Evolutionary conservation across 2,113 vertebrate species (phyloP).

Genomic region (Astatotilapia flaviijosephi): DNA sequence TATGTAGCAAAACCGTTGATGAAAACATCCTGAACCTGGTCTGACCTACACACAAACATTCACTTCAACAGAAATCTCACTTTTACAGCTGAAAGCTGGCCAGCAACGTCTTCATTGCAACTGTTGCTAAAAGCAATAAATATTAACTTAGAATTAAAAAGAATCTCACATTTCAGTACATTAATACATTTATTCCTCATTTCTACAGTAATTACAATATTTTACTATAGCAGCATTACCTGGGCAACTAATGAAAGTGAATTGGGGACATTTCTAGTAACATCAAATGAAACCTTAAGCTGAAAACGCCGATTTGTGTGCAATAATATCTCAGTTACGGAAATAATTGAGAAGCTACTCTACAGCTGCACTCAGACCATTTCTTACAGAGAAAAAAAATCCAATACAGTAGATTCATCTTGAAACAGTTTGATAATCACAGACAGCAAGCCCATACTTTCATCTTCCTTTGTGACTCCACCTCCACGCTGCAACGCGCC

Average conservation of each 20-base stretch:
- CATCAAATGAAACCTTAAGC: not conserved
- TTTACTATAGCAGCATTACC: conserved; percentile 64
- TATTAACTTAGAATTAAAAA: conserved; percentile 42
- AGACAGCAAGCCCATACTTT: conserved; percentile 36
- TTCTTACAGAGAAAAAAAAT: not conserved
- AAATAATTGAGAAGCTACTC: conserved; percentile 2
- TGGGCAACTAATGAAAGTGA: conserved; percentile 18
- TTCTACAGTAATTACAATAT: conserved; percentile 31
- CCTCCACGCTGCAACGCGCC: conserved; percentile 11
- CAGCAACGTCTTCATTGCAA: not conserved
- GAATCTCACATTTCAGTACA: conserved; percentile 3
- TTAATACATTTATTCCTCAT: conserved; percentile 29
- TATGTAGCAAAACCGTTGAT: not conserved
- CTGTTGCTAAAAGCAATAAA: conserved; percentile 47
- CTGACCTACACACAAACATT: not conserved
- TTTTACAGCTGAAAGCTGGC: not conserved
- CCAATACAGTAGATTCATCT: not conserved
- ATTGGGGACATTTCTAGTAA: not conserved
- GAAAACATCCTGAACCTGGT: not conserved
- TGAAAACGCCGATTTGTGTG: not conserved
- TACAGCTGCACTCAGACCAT: not conserved
- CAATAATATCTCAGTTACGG: conserved; percentile 6
- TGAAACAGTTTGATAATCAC: not conserved
- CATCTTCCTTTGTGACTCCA: conserved; percentile 23
- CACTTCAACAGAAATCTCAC: not conserved